Base-by-base conservation (phyloP, 2,797 vertebrate species). In the Xerus rutilus region DNA sequence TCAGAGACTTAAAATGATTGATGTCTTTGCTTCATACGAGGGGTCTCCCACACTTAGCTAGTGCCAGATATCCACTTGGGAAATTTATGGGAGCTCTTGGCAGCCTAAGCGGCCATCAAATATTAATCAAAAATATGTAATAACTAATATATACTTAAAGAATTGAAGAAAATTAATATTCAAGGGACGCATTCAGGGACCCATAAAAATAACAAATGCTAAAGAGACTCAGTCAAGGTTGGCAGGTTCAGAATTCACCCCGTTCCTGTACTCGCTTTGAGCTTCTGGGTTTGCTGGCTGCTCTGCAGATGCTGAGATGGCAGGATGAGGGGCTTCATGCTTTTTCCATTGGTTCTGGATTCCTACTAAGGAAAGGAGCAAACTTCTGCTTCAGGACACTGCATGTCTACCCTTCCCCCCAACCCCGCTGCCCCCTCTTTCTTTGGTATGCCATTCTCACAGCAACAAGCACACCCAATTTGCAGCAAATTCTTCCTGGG, bases 91-190 rank as follows among this genome's bases (percentile, higher is more conserved):
- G 95, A 35, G 13, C 97, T 97, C 96, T 98, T 98, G 97, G 97
- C 98, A 98, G 98, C 96, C 11, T 86, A 98, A 98, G 89, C 94
- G 86, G 96, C 91, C 96, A 98, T 98, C 97, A 98, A 98, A 98
- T 96, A 98, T 97, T 98, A 97, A 98, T 98, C 98, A 98, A 98
- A 98, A 97, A 93, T 98, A 97, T 97, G 97, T 98, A 98, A 97
- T 98, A 97, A 97, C 97, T 96, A 98, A 97, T 98, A 97, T 98
- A 97, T 96, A 97, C 97, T 97, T 98, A 98, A 98, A 98, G 97
- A 98, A 98, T 67, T 89, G 97, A 97, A 94, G 94, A 94, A 96
- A 89, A 97, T 98, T 97, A 98, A 96, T 97, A 98, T 98, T 98
- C 97, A 97, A 93, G 96, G 96, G 97, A 91, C 96, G 96, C 94